A percentile compares a stretch with the other conserved stretches of the same genome.
Evolutionary conservation across 2,888 invertebrate genomes (phyloP).

Genomic region (Diploptera punctata): DNA sequence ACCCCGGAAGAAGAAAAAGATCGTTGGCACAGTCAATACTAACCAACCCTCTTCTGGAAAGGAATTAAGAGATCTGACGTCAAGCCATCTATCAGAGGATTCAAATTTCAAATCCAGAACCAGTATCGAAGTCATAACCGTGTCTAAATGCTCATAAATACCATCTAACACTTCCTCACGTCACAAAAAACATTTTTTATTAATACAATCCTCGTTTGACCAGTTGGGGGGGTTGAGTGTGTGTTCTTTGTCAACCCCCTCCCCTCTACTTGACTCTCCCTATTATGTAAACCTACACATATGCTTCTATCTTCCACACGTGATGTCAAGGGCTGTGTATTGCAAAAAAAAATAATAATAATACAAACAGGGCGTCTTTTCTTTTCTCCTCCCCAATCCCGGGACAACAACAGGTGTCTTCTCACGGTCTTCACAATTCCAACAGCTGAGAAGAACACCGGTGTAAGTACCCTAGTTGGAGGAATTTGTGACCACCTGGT

Average conservation of each 20-base stretch:
- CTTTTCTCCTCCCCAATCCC: not conserved
- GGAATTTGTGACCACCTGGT: conserved; percentile 2
- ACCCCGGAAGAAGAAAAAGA: no score
- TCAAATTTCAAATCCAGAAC: conserved; percentile 13
- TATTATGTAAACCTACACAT: conserved; percentile 21
- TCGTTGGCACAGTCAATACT: no score
- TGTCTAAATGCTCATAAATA: conserved; percentile 19
- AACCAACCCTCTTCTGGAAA: no score
- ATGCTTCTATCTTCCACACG: conserved; percentile 12
- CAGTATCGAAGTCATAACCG: conserved; percentile 18
- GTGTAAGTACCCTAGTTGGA: not conserved
- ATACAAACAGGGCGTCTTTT: conserved; percentile 16
- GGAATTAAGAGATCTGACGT: no score
- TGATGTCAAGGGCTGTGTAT: conserved; percentile 14
- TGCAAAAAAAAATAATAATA: no score
- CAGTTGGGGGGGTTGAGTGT: conserved; percentile 9
- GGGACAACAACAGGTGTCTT: conserved; percentile 11
- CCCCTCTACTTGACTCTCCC: conserved; percentile 17
- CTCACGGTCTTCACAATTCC: conserved; percentile 2
- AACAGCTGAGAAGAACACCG: not conserved
- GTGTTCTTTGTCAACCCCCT: conserved; percentile 3
- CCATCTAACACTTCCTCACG: conserved; percentile 7
- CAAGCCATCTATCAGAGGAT: not conserved
- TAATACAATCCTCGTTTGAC: not conserved
- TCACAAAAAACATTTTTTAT: not conserved